Conservation (phyloP, 2,888 invertebrate genomes). For the Anarsia innoxiella region DNA sequence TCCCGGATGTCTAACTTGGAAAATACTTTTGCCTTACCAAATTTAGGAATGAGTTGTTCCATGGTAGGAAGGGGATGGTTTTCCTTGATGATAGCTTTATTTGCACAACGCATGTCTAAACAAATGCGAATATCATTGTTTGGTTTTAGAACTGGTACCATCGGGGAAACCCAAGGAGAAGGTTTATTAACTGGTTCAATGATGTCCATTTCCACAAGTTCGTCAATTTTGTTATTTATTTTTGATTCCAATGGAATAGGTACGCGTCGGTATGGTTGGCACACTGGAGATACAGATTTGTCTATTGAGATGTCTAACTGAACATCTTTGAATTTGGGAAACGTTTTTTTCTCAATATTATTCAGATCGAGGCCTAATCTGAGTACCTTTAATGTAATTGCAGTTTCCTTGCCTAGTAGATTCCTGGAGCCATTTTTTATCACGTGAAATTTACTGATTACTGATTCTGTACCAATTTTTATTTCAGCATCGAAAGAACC, state of each 20-base stretch:
- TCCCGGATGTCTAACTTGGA: constrained; percentile 19
- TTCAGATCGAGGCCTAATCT: constrained; percentile 15
- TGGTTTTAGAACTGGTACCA: constrained; percentile 11
- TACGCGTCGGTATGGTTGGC: constrained; percentile 16
- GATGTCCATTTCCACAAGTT: constrained; percentile 14
- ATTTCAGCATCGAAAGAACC: constrained; percentile 21
- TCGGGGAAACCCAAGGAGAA: constrained; percentile 11
- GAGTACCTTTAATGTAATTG: constrained; percentile 13
- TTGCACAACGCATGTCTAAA: constrained; percentile 15
- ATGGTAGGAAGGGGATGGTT: constrained; percentile 20
- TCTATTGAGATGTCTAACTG: constrained; percentile 14
- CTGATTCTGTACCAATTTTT: neutral
- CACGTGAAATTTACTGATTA: constrained; percentile 17
- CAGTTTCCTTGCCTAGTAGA: constrained; percentile 16
- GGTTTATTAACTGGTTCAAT: constrained; percentile 16
- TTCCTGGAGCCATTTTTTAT: constrained; percentile 14
- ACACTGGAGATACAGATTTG: constrained; percentile 11
- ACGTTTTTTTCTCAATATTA: neutral
- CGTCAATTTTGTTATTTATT: constrained; percentile 15
- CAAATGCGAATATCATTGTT: constrained; percentile 11
- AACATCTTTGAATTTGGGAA: constrained; percentile 18
- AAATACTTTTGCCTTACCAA: constrained; percentile 18
- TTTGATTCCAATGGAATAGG: constrained; percentile 18
- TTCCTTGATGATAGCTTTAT: constrained; percentile 13
- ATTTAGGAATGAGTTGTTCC: constrained; percentile 23